Evolutionary conservation across 30 jellyfish, hydroid and myxozoan species (phyloP).

Genomic region (Catostylus mosaicus): DNA sequence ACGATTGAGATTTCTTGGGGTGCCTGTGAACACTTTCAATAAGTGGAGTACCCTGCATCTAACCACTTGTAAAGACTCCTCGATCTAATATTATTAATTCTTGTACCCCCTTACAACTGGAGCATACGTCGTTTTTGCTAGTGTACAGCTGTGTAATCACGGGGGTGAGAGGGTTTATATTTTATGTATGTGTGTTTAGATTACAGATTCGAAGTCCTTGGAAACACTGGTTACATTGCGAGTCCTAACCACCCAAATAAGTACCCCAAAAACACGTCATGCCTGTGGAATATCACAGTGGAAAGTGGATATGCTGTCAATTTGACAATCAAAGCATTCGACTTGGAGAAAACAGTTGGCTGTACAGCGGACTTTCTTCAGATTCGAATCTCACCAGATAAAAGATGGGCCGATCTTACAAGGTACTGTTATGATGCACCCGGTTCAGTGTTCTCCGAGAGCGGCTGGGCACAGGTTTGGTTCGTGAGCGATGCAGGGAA

Average conservation of each 20-base stretch:
- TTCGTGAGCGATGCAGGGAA: conserved; percentile 6
- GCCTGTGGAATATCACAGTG: conserved; percentile 18
- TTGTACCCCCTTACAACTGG: no score
- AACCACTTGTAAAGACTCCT: no score
- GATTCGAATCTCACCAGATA: neutral
- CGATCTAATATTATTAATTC: no score
- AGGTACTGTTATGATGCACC: conserved; percentile 9
- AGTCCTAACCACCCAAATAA: conserved; percentile 13
- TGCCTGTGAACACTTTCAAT: no score
- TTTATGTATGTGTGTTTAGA: neutral
- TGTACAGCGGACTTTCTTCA: neutral
- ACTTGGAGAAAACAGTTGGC: neutral
- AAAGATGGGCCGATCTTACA: neutral
- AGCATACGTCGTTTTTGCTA: no score
- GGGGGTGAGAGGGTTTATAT: no score
- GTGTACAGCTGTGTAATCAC: no score
- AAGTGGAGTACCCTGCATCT: no score
- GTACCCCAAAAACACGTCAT: conserved; percentile 14
- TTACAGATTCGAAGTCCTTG: conserved; percentile 1
- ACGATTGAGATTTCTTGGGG: no score
- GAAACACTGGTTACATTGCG: neutral
- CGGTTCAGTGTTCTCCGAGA: neutral
- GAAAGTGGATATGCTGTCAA: neutral
- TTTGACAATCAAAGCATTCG: neutral
- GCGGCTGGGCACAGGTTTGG: conserved; percentile 22